A percentile compares a stretch with the other conserved stretches of the same genome.
Conservation (phyloP, 2,113 vertebrate genomes). For the Istiophorus platypterus region DNA sequence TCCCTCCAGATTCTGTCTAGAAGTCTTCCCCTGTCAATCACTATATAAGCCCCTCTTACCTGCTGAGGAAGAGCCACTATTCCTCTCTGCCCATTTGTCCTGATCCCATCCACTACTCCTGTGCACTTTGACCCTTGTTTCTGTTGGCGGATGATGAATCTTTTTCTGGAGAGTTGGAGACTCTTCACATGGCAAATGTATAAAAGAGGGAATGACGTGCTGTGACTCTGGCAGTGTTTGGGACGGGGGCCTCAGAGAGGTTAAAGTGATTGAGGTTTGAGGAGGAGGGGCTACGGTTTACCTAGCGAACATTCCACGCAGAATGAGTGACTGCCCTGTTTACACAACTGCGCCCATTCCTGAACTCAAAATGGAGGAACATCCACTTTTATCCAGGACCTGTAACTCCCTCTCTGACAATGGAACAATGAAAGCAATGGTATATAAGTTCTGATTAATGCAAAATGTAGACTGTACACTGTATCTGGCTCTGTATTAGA, state of each 20-base stretch:
- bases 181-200: conserved; percentile 44
- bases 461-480: conserved; percentile 87
- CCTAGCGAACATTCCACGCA: conserved; percentile 80
- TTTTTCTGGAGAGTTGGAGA: conserved; percentile 43
- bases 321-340: conserved; percentile 81
- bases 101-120: conserved; percentile 57
- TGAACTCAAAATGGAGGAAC: conserved; percentile 63
- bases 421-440: conserved; percentile 84
- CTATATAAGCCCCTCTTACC: conserved; percentile 71
- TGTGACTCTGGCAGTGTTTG: conserved; percentile 34
- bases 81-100: conserved; percentile 47
- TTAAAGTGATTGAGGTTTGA: conserved; percentile 17
- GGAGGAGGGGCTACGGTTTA: conserved; percentile 59
- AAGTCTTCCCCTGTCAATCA: conserved; percentile 62
- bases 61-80: conserved; percentile 79
- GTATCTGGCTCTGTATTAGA: conserved; percentile 83
- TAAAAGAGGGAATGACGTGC: conserved; percentile 48
- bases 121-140: conserved; percentile 78
- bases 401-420: conserved; percentile 52
- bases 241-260: conserved; percentile 46
- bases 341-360: conserved; percentile 79
- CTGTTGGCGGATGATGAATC: conserved; percentile 58
- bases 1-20: conserved; percentile 42
- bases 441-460: conserved; percentile 76
- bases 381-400: conserved; percentile 66